Base-by-base conservation (phyloP, 1,140 invertebrate genomes). In the Ptiloglossa arizonensis region DNA sequence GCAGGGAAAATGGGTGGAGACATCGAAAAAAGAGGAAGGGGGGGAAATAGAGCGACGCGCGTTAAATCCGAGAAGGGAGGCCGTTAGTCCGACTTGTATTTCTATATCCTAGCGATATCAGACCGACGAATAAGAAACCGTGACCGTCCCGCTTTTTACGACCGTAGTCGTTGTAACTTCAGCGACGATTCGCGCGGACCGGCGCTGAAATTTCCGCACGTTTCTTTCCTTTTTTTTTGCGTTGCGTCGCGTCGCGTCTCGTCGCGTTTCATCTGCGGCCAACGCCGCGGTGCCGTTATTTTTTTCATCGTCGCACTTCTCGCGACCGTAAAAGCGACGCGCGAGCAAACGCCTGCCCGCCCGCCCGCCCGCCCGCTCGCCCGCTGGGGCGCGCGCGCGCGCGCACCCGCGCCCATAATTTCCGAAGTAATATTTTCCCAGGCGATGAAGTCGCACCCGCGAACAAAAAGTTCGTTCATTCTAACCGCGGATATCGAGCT, bases 401-500 rank as follows among this genome's bases (percentile, higher is more conserved):
- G 22, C 35, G n/a, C 50, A 22, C 13, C 8, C n/a, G 35, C 35
- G 19, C 54, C 52, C 72, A 52, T 75, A 75, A 75, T 75, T 75
- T 56, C 38, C 64, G 29, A 68, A 68, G 64, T 68, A 75, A 75
- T 75, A 75, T 68, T 68, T 75, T 57, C 63, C 64, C 60, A 35
- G 60, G 52, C 72, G 72, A 75, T 75, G 72, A 68, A 75, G 72
- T 75, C 52, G 38, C 70, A 38, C 35, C n/a, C 11, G 15, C 62
- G 24, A 38, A 22, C 63, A 67, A 75, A 75, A 68, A 75, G 72
- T 57, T 68, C 63, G 64, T 75, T 75, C 68, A 44, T 75, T 68
- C 41, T 57, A 46, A 52, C 32, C 22, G 60, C 59, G 72, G 19
- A 67, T 56, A 66, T 56, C 48, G 71, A 41, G 60, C 50, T 24